Base-by-base conservation (phyloP, 2,888 invertebrate species). In the Lamellibrachia satsuma region DNA sequence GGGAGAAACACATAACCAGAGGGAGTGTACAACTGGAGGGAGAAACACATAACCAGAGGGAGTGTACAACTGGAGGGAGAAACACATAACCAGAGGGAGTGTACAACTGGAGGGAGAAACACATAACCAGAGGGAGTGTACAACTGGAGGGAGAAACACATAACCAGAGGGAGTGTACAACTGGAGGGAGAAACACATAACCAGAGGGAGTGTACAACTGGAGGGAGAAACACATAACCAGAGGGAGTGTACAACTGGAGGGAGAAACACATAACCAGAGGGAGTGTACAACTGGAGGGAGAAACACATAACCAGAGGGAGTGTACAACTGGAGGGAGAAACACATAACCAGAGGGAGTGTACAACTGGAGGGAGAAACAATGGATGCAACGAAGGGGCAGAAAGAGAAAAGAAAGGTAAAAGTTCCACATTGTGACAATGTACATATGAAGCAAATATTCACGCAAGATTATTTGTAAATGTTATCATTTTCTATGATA, bases 1-100 rank as follows among this genome's bases (percentile, higher is more conserved):
- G 0, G 22, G 75, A 75, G 75, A 75, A 75, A 75, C 75, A 75
- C n/a, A n/a, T n/a, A n/a, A 75, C n/a, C 75, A 75, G 15, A 75
- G 75, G 75, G n/a, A 75, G 15, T 75, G 15, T 4, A 75, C 75
- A 75, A 75, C 1, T 3, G 22, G 75, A 2, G 0, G 22, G 75
- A 75, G 75, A 75, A 75, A 75, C 75, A 75, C n/a, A n/a, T n/a
- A n/a, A 75, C n/a, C 75, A 75, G 15, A 75, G 75, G 75, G n/a
- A 75, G 15, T 75, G 15, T 4, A 75, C 75, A 75, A 75, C 1
- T 3, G 22, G 75, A 2, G 0, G 22, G 75, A 75, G 75, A 75
- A 75, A 75, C 75, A 75, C n/a, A n/a, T n/a, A n/a, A 75, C n/a
- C 75, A 75, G 15, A 75, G 75, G 75, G n/a, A 75, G 15, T 75